Evolutionary conservation across 1,140 invertebrate genomes (phyloP).

Genomic region (Scaptomyza graminum): DNA sequence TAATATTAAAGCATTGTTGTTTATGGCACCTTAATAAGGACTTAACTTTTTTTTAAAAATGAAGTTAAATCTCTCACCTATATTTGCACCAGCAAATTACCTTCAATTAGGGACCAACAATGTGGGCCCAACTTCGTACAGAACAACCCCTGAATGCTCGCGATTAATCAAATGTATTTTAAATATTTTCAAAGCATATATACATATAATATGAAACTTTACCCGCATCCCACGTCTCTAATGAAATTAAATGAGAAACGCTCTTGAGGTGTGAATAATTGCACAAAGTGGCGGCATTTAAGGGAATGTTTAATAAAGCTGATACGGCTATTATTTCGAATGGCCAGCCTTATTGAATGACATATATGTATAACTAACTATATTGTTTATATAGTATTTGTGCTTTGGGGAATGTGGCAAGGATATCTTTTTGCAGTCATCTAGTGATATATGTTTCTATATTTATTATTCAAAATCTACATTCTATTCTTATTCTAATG

Average conservation of each 20-base stretch:
- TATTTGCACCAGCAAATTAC: background rate
- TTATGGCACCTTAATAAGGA: too few species aligned
- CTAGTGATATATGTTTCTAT: conserved; percentile 38
- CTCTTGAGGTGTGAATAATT: conserved; percentile 7
- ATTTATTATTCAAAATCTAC: background rate
- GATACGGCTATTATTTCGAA: conserved; percentile 13
- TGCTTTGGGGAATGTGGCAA: conserved; percentile 17
- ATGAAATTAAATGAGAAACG: conserved; percentile 29
- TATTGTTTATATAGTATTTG: conserved; percentile 4
- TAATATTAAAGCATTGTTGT: too few species aligned
- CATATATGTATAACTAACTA: conserved; percentile 27
- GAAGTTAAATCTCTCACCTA: background rate
- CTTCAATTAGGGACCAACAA: background rate
- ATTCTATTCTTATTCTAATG: background rate
- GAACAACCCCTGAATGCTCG: conserved; percentile 3
- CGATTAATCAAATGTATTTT: conserved; percentile 48
- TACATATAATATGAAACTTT: conserved; percentile 1
- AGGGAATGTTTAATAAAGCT: conserved; percentile 8
- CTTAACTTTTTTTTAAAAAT: background rate
- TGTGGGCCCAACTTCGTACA: background rate
- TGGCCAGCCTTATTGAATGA: background rate
- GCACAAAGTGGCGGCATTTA: conserved; percentile 1
- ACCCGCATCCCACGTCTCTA: conserved; percentile 7
- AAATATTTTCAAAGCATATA: conserved; percentile 49
- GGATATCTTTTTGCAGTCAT: conserved; percentile 50